phyloP scores from a whole-genome alignment of 2,113 vertebrate genomes.

The Triplophysa siluroides region DNA sequence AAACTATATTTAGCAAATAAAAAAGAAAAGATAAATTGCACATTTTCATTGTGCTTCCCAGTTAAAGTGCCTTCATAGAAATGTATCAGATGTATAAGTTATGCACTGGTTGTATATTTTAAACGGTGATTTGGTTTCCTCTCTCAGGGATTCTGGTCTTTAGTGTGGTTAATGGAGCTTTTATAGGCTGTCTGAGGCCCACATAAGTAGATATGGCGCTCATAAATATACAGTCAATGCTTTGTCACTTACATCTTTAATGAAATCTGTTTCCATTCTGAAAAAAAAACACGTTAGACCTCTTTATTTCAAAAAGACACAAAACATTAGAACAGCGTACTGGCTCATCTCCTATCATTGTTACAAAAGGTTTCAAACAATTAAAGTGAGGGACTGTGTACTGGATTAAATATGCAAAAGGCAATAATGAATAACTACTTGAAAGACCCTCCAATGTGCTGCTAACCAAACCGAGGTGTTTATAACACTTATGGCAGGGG shows the following conservation, averaged over 20 bases:
- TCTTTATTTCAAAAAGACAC: not conserved
- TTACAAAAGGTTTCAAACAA: constrained; percentile 18
- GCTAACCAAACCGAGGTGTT: constrained; percentile 6
- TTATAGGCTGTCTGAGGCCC: constrained; percentile 17
- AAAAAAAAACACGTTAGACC: too few relatives aligned
- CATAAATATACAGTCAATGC: constrained; percentile 21
- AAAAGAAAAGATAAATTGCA: not conserved
- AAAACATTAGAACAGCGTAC: not conserved
- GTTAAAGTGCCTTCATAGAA: not conserved
- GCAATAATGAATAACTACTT: constrained; percentile 64
- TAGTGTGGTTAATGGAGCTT: constrained; percentile 36
- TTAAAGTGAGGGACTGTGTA: constrained; percentile 29
- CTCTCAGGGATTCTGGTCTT: constrained; percentile 18
- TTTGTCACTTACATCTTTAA: constrained; percentile 15
- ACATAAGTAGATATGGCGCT: constrained; percentile 7
- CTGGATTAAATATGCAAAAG: constrained; percentile 62
- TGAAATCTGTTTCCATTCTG: constrained; percentile 12
- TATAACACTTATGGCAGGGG: constrained; percentile 4
- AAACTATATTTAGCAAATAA: constrained; percentile 1
- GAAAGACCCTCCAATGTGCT: constrained; percentile 9
- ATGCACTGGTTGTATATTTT: constrained; percentile 20
- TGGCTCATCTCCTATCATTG: not conserved
- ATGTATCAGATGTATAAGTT: not conserved
- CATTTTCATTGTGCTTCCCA: not conserved
- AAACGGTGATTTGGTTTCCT: constrained; percentile 30